Base-by-base conservation (phyloP, 92 coral and sea anemone species). In the Bergia puertoricense region DNA sequence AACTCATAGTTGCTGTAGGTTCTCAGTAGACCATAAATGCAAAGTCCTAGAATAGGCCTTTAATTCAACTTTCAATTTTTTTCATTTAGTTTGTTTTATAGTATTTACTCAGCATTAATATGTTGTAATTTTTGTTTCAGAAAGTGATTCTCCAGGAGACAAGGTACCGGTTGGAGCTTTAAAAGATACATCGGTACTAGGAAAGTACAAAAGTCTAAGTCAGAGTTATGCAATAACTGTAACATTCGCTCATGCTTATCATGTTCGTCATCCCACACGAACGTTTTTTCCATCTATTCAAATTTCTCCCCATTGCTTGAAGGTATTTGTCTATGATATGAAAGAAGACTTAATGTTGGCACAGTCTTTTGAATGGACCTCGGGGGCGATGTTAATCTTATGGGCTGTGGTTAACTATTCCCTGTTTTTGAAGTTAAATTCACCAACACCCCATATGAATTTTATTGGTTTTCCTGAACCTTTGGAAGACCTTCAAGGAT, bases 201-300 rank as follows among this genome's bases (percentile, higher is more conserved):
- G 76, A 39, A 23, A 4, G 6, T 23, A 11, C 16, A 71, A 71
- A 39, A 71, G 36, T 36, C 42, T 71, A 5, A 71, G 76, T 36
- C 76, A 71, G 30, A 71, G 76, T 36, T 71, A 71, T 71, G 76
- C 44, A 13, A 71, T 71, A 23, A 36, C 76, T 71, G 76, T 71
- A 71, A 71, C 76, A 71, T 71, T 71, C 30, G 15, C 76, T 71
- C 40, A 71, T 23, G 76, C 30, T 71, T 71, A 71, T 71, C 76
- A 71, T 36, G 40, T 71, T 23, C 43, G 76, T 71, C 40, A 71
- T 36, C 76, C 41, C 30, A 42, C 30, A 36, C 76, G 76, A 71
- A 71, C 76, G 0, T 71, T 71, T 36, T 71, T 71, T 8, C 76
- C 76, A 6, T 71, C 76, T 36, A 71, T 71, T 71, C 76, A 71